A percentile compares a stretch with the other conserved stretches of the same genome.
These are phyloP conservation scores for Caiman crocodilus DNA, from an alignment of 2,797 vertebrate species.

Conservation along the genomic window DNA sequence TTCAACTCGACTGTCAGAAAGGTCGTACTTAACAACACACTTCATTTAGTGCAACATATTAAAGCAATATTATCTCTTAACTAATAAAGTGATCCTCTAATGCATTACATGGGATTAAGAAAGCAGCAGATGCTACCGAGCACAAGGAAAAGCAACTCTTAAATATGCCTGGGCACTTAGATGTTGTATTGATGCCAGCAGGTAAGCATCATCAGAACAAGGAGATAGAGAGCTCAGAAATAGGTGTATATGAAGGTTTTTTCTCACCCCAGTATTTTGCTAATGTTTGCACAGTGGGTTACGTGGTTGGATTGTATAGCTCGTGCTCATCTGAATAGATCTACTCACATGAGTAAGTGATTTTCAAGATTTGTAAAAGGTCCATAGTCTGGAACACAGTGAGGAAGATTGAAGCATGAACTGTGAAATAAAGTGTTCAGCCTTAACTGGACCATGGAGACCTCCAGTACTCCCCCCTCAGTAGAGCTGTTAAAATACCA, in stretches of 20 bases:
- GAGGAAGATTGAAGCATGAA: background rate
- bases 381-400: background rate
- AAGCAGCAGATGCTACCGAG: background rate
- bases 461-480: background rate
- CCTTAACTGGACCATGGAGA: background rate
- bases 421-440: background rate
- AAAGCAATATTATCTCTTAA: background rate
- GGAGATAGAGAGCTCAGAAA: background rate
- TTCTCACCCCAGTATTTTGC: background rate
- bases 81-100: slow-evolving; percentile 15
- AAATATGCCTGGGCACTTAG: background rate
- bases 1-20: slow-evolving; percentile 23
- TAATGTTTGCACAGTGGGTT: slow-evolving; percentile 13
- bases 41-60: slow-evolving; percentile 47
- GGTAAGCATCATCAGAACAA: background rate
- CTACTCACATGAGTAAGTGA: background rate
- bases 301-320: background rate
- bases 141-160: background rate
- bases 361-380: background rate
- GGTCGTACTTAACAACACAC: slow-evolving; percentile 4
- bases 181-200: background rate
- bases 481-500: background rate
- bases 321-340: background rate
- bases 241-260: slow-evolving; percentile 18
- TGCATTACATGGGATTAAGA: background rate